Conservation (phyloP, 2,113 vertebrate genomes). For the Halichoerus grypus region DNA sequence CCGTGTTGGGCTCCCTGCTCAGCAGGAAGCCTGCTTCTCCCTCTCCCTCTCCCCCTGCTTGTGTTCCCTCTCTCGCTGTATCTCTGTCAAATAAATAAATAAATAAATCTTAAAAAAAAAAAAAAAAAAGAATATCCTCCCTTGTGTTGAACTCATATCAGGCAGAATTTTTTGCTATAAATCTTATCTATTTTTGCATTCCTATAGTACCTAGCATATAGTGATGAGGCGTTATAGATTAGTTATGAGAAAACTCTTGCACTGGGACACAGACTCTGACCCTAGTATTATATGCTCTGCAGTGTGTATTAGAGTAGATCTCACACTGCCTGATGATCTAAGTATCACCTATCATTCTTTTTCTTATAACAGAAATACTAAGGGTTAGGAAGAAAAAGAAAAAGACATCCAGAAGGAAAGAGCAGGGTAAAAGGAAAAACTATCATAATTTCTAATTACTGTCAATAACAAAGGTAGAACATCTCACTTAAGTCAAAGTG, state of each 20-base stretch:
- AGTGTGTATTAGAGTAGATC: neutral
- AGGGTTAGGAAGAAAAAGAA: slow-evolving; percentile 17
- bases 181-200: neutral
- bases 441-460: neutral
- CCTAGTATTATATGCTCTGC: neutral
- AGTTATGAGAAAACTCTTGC: neutral
- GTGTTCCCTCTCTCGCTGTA: too few relatives aligned
- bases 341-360: neutral
- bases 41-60: too few relatives aligned
- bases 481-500: neutral
- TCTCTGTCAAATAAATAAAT: too few relatives aligned
- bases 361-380: slow-evolving; percentile 47
- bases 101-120: too few relatives aligned
- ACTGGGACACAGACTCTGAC: neutral
- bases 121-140: neutral
- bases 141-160: neutral
- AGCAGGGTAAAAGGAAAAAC: neutral
- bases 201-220: neutral
- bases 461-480: neutral
- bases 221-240: neutral
- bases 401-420: slow-evolving; percentile 32
- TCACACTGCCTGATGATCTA: slow-evolving; percentile 5
- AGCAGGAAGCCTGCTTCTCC: too few relatives aligned
- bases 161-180: slow-evolving; percentile 10
- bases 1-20: too few relatives aligned